These are phyloP conservation scores for Notodonta ziczac DNA, from an alignment of 2,888 invertebrate genomes.

Conservation along the genomic window DNA sequence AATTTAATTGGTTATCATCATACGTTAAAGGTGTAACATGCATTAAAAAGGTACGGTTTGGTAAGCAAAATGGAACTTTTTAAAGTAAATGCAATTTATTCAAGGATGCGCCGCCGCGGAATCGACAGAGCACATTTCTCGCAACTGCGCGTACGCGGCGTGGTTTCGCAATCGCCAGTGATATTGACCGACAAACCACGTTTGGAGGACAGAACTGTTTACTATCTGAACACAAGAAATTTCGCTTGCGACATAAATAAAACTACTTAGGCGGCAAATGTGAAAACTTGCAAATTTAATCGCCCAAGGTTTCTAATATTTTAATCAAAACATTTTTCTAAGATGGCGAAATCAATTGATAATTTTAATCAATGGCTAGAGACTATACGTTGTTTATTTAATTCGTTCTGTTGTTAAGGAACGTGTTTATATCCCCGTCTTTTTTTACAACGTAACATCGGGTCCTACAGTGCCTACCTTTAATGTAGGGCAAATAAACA, in stretches of 20 bases:
- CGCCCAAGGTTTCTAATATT: constrained; percentile 13
- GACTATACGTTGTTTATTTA: too few relatives aligned
- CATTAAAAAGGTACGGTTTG: not conserved
- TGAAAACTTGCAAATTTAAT: constrained; percentile 24
- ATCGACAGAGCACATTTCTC: constrained; percentile 45
- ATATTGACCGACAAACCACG: constrained; percentile 72
- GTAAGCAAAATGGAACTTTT: not conserved
- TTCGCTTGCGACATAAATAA: constrained; percentile 48
- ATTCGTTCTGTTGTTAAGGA: too few relatives aligned
- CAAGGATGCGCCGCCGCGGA: constrained; percentile 39
- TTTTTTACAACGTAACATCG: too few relatives aligned
- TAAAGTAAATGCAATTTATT: constrained; percentile 7
- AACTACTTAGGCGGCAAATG: constrained; percentile 21
- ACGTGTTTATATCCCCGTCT: too few relatives aligned
- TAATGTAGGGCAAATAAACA: too few relatives aligned
- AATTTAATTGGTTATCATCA: not conserved
- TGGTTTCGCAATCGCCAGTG: constrained; percentile 61
- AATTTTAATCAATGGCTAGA: not conserved
- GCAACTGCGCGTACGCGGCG: constrained; percentile 43
- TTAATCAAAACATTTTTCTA: constrained; percentile 9
- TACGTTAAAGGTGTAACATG: not conserved
- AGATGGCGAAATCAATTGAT: not conserved
- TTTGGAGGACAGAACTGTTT: constrained; percentile 66
- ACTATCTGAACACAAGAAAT: constrained; percentile 43
- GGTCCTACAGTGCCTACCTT: too few relatives aligned